Conservation (phyloP, 2,797 vertebrate species). For the Sebastes nivosus region DNA sequence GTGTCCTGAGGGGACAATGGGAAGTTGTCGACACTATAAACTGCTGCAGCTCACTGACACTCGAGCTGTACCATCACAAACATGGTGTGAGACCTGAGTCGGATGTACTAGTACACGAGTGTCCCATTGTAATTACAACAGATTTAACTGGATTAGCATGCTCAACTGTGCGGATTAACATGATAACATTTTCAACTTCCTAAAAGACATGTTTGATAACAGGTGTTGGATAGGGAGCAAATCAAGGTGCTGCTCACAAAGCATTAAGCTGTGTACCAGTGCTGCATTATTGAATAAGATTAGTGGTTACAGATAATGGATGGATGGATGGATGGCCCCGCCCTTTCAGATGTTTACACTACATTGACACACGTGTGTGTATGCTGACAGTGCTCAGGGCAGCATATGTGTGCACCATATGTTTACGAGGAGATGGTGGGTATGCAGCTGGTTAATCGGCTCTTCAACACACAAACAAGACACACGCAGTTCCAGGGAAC, state of each 20-base stretch:
- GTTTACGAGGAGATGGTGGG: slow-evolving; percentile 55
- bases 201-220: slow-evolving; percentile 19
- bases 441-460: slow-evolving; percentile 70
- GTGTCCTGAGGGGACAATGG: slow-evolving; percentile 25
- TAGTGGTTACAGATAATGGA: too few relatives aligned
- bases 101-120: slow-evolving; percentile 49
- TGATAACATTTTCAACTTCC: slow-evolving; percentile 50
- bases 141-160: slow-evolving; percentile 70
- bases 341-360: background rate
- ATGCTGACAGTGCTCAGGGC: slow-evolving; percentile 36
- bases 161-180: slow-evolving; percentile 51
- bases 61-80: slow-evolving; percentile 12
- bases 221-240: background rate
- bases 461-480: slow-evolving; percentile 62
- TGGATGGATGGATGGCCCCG: too few relatives aligned
- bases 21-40: slow-evolving; percentile 25
- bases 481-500: slow-evolving; percentile 28
- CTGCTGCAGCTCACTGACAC: slow-evolving; percentile 14
- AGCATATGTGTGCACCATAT: slow-evolving; percentile 72
- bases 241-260: background rate
- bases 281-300: background rate
- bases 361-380: slow-evolving; percentile 16
- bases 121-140: slow-evolving; percentile 56
- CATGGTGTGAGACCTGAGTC: slow-evolving; percentile 48
- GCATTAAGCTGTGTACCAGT: background rate